Percentiles rank a stretch among this genome's conserved stretches.
Evolutionary conservation across 2,113 vertebrate genomes (phyloP).

Genomic region (Etheostoma spectabile): DNA sequence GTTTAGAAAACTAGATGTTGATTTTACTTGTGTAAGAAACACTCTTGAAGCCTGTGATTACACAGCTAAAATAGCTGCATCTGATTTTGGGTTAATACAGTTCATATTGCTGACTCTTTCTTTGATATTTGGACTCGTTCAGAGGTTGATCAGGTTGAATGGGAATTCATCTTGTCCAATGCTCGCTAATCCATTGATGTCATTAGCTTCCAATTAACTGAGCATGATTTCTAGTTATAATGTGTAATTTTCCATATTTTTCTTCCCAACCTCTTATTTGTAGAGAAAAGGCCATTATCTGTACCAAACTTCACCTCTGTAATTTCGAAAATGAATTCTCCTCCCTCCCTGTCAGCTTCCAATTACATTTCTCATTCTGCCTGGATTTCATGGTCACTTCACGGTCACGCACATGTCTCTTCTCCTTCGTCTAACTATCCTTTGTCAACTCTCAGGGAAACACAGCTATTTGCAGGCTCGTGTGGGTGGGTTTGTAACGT

Average conservation of each 20-base stretch:
- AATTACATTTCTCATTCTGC: constrained; percentile 79
- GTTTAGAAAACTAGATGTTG: neutral
- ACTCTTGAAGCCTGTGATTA: neutral
- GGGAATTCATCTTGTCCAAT: constrained; percentile 52
- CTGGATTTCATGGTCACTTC: constrained; percentile 78
- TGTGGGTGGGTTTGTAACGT: constrained; percentile 9
- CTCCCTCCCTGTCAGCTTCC: constrained; percentile 63
- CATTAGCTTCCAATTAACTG: constrained; percentile 68
- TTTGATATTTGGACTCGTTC: constrained; percentile 17
- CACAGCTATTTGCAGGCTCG: constrained; percentile 2
- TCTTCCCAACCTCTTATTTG: constrained; percentile 48
- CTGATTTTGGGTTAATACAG: neutral
- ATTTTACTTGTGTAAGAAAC: constrained; percentile 9
- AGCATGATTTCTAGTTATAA: constrained; percentile 64
- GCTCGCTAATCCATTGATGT: constrained; percentile 65
- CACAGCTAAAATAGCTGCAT: neutral
- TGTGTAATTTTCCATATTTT: constrained; percentile 41
- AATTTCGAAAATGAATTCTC: constrained; percentile 74
- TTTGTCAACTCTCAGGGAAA: constrained; percentile 40
- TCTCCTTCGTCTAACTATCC: constrained; percentile 48
- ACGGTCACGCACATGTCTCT: constrained; percentile 54
- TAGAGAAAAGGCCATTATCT: constrained; percentile 58
- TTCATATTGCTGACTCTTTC: neutral
- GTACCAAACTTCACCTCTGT: constrained; percentile 69
- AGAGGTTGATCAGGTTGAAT: constrained; percentile 38